Conservation (phyloP, 2,888 invertebrate species). For the Tricholauxania praeusta region DNA sequence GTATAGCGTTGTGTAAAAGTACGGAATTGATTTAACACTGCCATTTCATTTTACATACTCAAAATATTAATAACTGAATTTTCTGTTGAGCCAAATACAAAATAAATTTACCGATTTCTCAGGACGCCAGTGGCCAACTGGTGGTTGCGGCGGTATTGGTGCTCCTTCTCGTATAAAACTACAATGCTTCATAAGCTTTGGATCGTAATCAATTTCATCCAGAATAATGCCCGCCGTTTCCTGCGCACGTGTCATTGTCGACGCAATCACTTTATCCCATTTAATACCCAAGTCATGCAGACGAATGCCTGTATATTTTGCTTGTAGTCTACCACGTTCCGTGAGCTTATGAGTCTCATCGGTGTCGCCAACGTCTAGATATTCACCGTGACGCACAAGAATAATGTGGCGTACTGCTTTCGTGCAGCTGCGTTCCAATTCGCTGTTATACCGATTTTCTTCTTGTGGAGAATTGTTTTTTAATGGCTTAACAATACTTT, state of each 20-base stretch:
- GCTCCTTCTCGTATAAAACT: conserved; percentile 91
- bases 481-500: conserved; percentile 75
- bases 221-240: conserved; percentile 91
- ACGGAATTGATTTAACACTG: no score
- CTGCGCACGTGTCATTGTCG: conserved; percentile 93
- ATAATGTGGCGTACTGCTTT: conserved; percentile 80
- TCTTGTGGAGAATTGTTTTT: conserved; percentile 70
- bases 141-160: conserved; percentile 94
- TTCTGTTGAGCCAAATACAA: background rate
- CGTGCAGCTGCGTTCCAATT: conserved; percentile 73
- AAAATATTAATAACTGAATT: background rate
- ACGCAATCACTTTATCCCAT: conserved; percentile 84
- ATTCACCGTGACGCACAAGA: conserved; percentile 95
- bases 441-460: conserved; percentile 77
- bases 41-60: background rate
- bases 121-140: conserved; percentile 88
- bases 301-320: conserved; percentile 85
- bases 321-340: conserved; percentile 85
- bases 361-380: conserved; percentile 78
- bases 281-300: conserved; percentile 82
- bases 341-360: conserved; percentile 85
- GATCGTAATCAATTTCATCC: conserved; percentile 74
- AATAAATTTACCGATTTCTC: conserved; percentile 76
- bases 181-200: conserved; percentile 75
- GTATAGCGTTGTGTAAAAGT: no score